These are phyloP conservation scores for Menidia menidia DNA, from an alignment of 2,797 vertebrate species.

Conservation along the genomic window DNA sequence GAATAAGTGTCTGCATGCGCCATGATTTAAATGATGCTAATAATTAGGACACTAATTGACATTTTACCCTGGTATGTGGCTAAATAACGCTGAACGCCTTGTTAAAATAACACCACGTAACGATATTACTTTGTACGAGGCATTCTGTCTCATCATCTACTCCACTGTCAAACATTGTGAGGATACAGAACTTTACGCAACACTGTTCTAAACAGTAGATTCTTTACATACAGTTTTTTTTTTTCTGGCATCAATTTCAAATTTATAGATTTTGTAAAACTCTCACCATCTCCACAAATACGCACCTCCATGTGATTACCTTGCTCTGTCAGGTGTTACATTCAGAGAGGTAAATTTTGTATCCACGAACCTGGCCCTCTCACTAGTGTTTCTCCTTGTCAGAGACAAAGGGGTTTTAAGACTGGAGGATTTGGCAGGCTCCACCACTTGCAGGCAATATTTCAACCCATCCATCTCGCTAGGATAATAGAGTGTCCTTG, in stretches of 20 bases:
- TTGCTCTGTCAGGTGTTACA: constrained; percentile 30
- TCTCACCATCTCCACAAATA: constrained; percentile 24
- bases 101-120: constrained; percentile 31
- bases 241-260: constrained; percentile 12
- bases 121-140: constrained; percentile 42
- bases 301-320: constrained; percentile 23
- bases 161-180: neutral
- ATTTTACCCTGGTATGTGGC: constrained; percentile 59
- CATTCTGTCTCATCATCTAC: constrained; percentile 1
- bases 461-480: constrained; percentile 84
- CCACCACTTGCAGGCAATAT: constrained; percentile 84
- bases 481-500: constrained; percentile 86
- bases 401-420: constrained; percentile 84
- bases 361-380: constrained; percentile 70
- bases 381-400: constrained; percentile 79
- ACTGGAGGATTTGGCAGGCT: constrained; percentile 81
- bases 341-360: constrained; percentile 59
- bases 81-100: constrained; percentile 43
- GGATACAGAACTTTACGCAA: constrained; percentile 1
- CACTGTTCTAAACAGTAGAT: neutral
- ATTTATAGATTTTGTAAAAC: constrained; percentile 32
- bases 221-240: constrained; percentile 17
- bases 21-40: constrained; percentile 54
- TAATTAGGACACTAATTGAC: constrained; percentile 68
- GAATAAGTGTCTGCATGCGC: constrained; percentile 36